Evolutionary conservation across 2,113 vertebrate species (phyloP).

Genomic region (Podiceps cristatus): DNA sequence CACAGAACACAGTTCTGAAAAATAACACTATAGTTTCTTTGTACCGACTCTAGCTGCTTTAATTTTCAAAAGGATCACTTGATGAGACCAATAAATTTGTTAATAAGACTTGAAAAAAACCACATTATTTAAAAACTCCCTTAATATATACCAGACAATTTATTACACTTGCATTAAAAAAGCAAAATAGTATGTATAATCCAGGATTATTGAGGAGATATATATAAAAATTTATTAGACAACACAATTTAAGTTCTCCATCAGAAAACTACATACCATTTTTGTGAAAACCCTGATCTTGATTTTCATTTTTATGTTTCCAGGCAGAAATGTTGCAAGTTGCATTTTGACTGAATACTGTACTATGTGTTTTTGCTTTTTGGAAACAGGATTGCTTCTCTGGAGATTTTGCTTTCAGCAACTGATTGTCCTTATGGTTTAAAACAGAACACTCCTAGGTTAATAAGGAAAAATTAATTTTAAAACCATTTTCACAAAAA

Average conservation of each 20-base stretch:
- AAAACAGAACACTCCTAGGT: constrained; percentile 46
- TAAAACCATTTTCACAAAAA: background rate
- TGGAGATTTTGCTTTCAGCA: constrained; percentile 50
- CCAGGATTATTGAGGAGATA: background rate
- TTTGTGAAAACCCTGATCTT: constrained; percentile 48
- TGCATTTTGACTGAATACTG: constrained; percentile 36
- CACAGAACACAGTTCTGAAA: background rate
- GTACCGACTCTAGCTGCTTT: background rate
- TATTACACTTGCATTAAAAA: background rate
- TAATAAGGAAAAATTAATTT: background rate
- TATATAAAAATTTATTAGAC: background rate
- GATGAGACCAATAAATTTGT: background rate
- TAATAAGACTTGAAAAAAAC: background rate
- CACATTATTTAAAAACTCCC: background rate
- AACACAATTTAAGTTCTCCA: background rate
- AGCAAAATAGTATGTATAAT: background rate
- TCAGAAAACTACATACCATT: constrained; percentile 27
- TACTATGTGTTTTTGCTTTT: background rate
- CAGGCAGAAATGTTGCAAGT: constrained; percentile 51
- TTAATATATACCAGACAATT: background rate
- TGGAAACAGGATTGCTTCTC: constrained; percentile 48
- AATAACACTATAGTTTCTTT: background rate
- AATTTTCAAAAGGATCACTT: background rate
- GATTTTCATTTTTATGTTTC: constrained; percentile 54
- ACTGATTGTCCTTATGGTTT: constrained; percentile 52